Base-by-base conservation (phyloP, 1,140 invertebrate genomes). In the Nylanderia fulva region DNA sequence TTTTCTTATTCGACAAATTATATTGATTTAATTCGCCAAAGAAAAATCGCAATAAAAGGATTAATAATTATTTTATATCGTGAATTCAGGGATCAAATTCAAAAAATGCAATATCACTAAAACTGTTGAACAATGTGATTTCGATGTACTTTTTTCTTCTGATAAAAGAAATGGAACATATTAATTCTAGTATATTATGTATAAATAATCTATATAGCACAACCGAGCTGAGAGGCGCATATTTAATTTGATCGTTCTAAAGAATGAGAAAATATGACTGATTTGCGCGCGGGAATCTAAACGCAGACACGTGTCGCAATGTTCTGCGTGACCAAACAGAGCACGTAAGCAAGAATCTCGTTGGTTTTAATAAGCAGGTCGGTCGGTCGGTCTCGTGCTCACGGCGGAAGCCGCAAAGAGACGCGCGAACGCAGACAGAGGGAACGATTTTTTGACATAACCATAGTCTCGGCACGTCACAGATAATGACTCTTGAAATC, bases 381-480 rank as follows among this genome's bases (percentile, higher is more conserved):
- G 18, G 42, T 6, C 42, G 54, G 21, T 18, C 48, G 69, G 77
- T 71, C 52, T 80, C 77, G 64, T 80, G 64, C 11, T 80, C 63
- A 75, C 84, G 72, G 72, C 45, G 56, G 74, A 69, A 82, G 86
- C 76, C 71, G 68, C 75, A 85, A 85, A 86, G 64, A 83, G 64
- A 71, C 45, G 56, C 66, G 66, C 64, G 58, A 66, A 36, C 68
- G 75, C 61, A 85, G 75, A 71, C 29, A 56, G 84, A 18, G n/a
- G 27, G 27, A 84, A 29, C 54, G n/a, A 88, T 56, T 82, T 77
- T 85, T 88, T 54, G 71, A 88, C 74, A 15, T 88, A 88, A 88
- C 84, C 76, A 88, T 63, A 88, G 84, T 86, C 84, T 21, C 56
- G 69, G 87, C 86, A 88, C 87, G 77, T 89, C 87, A 89, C 84